Base-by-base conservation (phyloP, 2,797 vertebrate species). In the Dipus sagitta region DNA sequence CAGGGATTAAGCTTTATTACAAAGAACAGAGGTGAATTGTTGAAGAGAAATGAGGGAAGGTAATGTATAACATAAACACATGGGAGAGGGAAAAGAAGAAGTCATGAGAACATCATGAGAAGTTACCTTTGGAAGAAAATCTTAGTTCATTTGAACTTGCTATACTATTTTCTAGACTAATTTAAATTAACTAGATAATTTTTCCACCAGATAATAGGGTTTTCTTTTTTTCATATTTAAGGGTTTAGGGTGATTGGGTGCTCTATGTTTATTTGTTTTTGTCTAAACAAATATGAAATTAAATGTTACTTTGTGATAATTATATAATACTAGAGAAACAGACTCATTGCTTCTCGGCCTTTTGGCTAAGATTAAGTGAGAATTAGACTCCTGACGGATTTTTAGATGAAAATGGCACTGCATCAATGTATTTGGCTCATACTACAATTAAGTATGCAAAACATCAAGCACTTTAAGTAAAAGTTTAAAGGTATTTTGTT, bases 1-100 rank as follows among this genome's bases (percentile, higher is more conserved):
- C 34, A 91, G 38, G 34, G 82, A 80, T 65, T 86, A n/a, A 42
- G 84, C 94, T 85, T 87, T 78, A 62, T 58, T 85, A 92, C 26
- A 38, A 85, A 75, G 42, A 92, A 77, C 1, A 78, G 34, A 80
- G 15, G 28, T 81, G 30, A 93, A 77, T 38, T 30, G 14, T 89
- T 32, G 60, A 65, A 88, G 62, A 21, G 24, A 90, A 86, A 58
- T 71, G 34, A 64, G 30, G 86, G 28, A 67, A 32, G 7, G 2
- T 47, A 60, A 87, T 91, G 54, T 72, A 52, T 88, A 93, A 88
- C 3, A 85, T 65, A 8, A 20, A 5, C 12, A 17, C 58, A 38
- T 58, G 15, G 17, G 60, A 82, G 76, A 12, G 2, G 3, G 18
- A 77, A 79, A 80, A 54, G 28, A 71, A 78, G 14, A 67, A 30